Base-by-base conservation (phyloP, 64 coral and sea anemone genomes). In the Stichodactyla mertensii region DNA sequence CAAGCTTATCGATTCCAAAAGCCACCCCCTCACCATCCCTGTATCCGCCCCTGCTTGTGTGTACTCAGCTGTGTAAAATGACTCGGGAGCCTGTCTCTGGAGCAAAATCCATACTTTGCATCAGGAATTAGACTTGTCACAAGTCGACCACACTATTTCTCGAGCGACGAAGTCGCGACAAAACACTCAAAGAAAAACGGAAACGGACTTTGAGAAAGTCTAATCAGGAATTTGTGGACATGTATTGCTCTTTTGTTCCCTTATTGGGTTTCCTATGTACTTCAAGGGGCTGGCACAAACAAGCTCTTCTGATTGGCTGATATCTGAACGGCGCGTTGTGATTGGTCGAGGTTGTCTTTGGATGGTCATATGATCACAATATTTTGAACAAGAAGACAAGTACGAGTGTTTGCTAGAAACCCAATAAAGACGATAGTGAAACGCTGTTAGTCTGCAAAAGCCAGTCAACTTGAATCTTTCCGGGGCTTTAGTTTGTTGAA, bases 291-390 rank as follows among this genome's bases (percentile, higher is more conserved):
- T 69, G 18, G 6, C n/a, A n/a, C 18, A 45, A 45, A 74, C 11
- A 23, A n/a, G n/a, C 27, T 13, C 26, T 81, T 81, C 51, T 28
- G 18, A 81, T 81, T 81, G 78, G 78, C 78, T 81, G 52, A 55
- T 53, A 19, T 53, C n/a, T 53, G 78, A 53, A 20, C 6, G 20
- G 12, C 31, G 51, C 8, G 15, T 9, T 55, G 36, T 81, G 78
- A 81, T 81, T 81, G 78, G 78, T 81, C 7, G 53, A 54, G 10
- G n/a, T 5, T 2, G 5, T 18, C 78, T 81, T 18, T 53, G 53
- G 9, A 81, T 85, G 83, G 56, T 85, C 83, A 85, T 31, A 85
- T 85, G 83, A 85, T 60, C 56, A 58, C 83, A 85, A 85, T 64
- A 61, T 85, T 85, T 85, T 81, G 78, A 81, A 81, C 36, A 54